Conservation (phyloP, 2,113 vertebrate genomes). For the Gila orcuttii region DNA sequence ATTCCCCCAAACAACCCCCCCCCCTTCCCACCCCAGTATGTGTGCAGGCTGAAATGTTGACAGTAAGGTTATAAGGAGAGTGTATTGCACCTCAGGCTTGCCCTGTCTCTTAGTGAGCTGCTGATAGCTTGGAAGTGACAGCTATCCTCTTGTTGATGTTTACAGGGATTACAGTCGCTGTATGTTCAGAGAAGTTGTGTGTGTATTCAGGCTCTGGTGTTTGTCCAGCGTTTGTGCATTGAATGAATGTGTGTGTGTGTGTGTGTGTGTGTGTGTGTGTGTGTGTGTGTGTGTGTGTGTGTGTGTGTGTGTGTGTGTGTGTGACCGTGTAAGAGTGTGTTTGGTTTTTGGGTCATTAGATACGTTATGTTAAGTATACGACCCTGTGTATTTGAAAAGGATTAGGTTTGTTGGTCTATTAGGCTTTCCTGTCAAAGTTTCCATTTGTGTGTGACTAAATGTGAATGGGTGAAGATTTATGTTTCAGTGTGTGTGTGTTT, state of each 20-base stretch:
- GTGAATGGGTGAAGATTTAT: background rate
- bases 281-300: too few relatives aligned
- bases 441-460: background rate
- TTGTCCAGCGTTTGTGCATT: background rate
- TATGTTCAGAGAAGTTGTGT: slow-evolving; percentile 11
- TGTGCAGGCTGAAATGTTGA: slow-evolving; percentile 20
- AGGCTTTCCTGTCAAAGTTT: slow-evolving; percentile 1
- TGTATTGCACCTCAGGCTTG: slow-evolving; percentile 33
- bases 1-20: too few relatives aligned
- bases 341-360: slow-evolving; percentile 17
- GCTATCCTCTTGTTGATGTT: slow-evolving; percentile 37
- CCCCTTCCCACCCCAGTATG: background rate
- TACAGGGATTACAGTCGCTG: slow-evolving; percentile 33
- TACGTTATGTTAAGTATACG: slow-evolving; percentile 8
- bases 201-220: slow-evolving; percentile 22
- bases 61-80: slow-evolving; percentile 25
- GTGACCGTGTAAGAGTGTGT: background rate
- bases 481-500: background rate
- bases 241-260: background rate
- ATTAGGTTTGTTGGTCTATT: background rate
- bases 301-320: background rate
- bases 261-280: too few relatives aligned
- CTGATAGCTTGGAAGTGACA: slow-evolving; percentile 32
- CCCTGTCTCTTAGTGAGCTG: slow-evolving; percentile 28
- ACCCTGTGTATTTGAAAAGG: background rate